phyloP scores from a whole-genome alignment of 2,113 vertebrate genomes.

The Hippoglossus stenolepis region DNA sequence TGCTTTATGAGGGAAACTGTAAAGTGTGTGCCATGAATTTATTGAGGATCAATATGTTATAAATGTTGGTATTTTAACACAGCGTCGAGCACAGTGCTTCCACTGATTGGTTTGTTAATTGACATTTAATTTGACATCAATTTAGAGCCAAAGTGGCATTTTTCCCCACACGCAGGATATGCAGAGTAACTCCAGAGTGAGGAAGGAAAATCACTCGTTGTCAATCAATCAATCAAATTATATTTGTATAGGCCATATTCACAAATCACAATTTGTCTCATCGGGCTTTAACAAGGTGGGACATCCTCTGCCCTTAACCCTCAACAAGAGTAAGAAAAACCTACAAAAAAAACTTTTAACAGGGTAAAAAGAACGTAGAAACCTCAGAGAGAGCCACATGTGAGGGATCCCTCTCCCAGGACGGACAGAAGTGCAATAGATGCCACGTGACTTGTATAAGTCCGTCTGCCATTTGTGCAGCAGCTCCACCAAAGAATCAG shows the following conservation, averaged over 20 bases:
- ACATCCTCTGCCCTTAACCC: too few relatives aligned
- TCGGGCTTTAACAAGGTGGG: too few relatives aligned
- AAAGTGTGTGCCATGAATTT: background rate
- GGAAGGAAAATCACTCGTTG: background rate
- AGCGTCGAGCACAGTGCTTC: background rate
- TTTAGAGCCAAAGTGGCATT: constrained; percentile 30
- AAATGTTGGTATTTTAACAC: constrained; percentile 13
- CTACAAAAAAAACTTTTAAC: too few relatives aligned
- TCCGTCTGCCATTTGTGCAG: constrained; percentile 1
- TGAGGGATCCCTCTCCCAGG: too few relatives aligned
- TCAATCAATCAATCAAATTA: too few relatives aligned
- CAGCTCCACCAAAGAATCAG: background rate
- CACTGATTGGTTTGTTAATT: constrained; percentile 16
- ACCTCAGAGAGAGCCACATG: too few relatives aligned
- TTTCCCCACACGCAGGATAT: background rate
- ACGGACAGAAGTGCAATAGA: too few relatives aligned
- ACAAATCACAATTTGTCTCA: too few relatives aligned
- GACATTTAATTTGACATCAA: constrained; percentile 25
- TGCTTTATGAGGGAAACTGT: constrained; percentile 11
- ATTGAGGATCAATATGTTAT: constrained; percentile 9
- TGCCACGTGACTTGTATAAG: background rate
- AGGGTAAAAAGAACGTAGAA: too few relatives aligned
- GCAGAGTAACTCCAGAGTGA: background rate
- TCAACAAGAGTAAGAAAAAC: too few relatives aligned
- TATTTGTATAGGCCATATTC: too few relatives aligned